Evolutionary conservation across 2,113 vertebrate species (phyloP).

Genomic region (Chauna torquata): DNA sequence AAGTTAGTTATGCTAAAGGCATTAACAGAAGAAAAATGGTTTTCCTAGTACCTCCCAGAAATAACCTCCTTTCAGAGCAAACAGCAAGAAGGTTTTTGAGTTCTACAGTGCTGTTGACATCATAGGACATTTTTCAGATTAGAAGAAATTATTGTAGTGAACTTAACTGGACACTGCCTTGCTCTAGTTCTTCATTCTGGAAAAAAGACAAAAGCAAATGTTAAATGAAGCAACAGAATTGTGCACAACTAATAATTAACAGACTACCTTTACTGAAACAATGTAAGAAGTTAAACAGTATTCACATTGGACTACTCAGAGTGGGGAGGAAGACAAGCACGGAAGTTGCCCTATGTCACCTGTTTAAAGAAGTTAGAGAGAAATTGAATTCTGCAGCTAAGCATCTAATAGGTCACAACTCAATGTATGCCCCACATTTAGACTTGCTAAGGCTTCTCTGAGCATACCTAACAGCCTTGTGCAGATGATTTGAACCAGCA

Average conservation of each 20-base stretch:
- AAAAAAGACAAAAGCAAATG: neutral
- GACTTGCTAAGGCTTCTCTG: neutral
- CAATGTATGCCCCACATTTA: neutral
- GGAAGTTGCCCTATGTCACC: neutral
- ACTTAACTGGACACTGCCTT: neutral
- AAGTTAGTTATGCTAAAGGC: neutral
- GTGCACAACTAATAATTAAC: neutral
- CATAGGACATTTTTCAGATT: neutral
- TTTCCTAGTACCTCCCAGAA: neutral
- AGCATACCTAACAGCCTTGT: neutral
- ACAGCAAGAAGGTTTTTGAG: neutral
- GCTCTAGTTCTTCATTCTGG: neutral
- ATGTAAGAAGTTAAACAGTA: neutral
- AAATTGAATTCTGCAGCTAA: neutral
- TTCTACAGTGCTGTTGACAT: neutral
- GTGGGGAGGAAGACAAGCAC: neutral
- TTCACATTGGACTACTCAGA: neutral
- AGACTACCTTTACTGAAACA: neutral
- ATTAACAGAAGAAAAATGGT: neutral
- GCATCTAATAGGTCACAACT: neutral
- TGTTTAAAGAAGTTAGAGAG: neutral
- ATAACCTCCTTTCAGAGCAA: neutral
- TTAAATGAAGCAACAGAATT: neutral
- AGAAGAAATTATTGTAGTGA: neutral
- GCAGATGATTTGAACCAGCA: neutral